Percentiles rank a stretch among this genome's conserved stretches.
Evolutionary conservation across 2,113 vertebrate species (phyloP).

Genomic region (Hypomesus transpacificus): DNA sequence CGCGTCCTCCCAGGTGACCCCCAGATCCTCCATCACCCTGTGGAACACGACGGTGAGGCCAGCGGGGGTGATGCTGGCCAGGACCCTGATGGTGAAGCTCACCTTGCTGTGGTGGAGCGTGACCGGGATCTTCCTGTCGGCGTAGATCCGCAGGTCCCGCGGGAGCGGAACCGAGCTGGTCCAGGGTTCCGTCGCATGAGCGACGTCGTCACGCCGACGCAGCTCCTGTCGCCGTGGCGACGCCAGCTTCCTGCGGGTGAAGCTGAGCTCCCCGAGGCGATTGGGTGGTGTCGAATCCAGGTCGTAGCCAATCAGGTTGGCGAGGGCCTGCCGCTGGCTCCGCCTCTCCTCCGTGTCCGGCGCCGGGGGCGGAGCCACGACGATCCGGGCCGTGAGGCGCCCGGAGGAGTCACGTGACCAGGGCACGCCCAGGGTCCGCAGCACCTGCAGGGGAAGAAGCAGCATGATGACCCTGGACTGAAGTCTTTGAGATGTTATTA

Average conservation of each 20-base stretch:
- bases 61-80: slow-evolving; percentile 42
- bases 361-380: slow-evolving; percentile 42
- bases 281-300: slow-evolving; percentile 54
- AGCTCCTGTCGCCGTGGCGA: slow-evolving; percentile 62
- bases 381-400: slow-evolving; percentile 46
- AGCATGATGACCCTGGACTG: no score
- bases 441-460: slow-evolving; percentile 47
- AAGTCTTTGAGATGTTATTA: no score
- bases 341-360: slow-evolving; percentile 46
- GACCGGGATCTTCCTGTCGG: slow-evolving; percentile 49
- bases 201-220: slow-evolving; percentile 46
- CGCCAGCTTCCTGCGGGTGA: slow-evolving; percentile 70
- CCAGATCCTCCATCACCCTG: slow-evolving; percentile 40
- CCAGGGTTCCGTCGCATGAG: slow-evolving; percentile 73
- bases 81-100: slow-evolving; percentile 55
- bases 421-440: slow-evolving; percentile 66
- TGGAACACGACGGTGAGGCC: slow-evolving; percentile 50
- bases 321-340: slow-evolving; percentile 46
- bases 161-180: slow-evolving; percentile 53
- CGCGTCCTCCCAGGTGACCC: slow-evolving; percentile 29
- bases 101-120: slow-evolving; percentile 55
- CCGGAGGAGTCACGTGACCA: slow-evolving; percentile 53
- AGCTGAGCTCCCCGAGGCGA: slow-evolving; percentile 66
- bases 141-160: slow-evolving; percentile 43
- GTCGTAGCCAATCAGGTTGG: slow-evolving; percentile 67